Conservation (phyloP, 1,140 invertebrate genomes). For the Thaumatotibia leucotreta region DNA sequence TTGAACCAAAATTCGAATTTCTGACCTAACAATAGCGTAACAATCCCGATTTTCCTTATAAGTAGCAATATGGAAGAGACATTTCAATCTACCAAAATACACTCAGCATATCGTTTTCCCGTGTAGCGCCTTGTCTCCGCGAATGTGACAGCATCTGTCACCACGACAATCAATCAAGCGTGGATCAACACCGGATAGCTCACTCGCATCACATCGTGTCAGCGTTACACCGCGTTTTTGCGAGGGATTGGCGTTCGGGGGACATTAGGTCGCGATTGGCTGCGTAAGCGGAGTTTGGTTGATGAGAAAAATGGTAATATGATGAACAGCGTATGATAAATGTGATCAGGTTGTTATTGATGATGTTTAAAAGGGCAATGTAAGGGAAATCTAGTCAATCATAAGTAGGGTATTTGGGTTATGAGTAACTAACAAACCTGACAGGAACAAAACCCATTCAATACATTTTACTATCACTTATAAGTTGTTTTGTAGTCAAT, state of each 20-base stretch:
- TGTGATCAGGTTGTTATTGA: background rate
- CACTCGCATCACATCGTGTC: background rate
- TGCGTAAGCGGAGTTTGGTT: background rate
- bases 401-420: too few relatives aligned
- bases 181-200: background rate
- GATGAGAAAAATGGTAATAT: background rate
- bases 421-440: too few relatives aligned
- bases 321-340: background rate
- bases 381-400: too few relatives aligned
- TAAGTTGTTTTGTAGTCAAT: too few relatives aligned
- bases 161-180: background rate
- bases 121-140: background rate
- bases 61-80: background rate
- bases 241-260: background rate
- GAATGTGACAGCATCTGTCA: background rate
- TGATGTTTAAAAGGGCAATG: background rate
- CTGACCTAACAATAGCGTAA: too few relatives aligned
- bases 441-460: too few relatives aligned
- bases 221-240: slow-evolving; percentile 3
- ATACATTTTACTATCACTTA: too few relatives aligned
- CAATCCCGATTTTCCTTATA: background rate
- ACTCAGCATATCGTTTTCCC: background rate
- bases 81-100: background rate
- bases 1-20: too few relatives aligned
- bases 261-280: slow-evolving; percentile 2